A percentile compares a stretch with the other conserved stretches of the same genome.
phyloP scores from a whole-genome alignment of 2,797 vertebrate genomes.

The Thunnus albacares region DNA sequence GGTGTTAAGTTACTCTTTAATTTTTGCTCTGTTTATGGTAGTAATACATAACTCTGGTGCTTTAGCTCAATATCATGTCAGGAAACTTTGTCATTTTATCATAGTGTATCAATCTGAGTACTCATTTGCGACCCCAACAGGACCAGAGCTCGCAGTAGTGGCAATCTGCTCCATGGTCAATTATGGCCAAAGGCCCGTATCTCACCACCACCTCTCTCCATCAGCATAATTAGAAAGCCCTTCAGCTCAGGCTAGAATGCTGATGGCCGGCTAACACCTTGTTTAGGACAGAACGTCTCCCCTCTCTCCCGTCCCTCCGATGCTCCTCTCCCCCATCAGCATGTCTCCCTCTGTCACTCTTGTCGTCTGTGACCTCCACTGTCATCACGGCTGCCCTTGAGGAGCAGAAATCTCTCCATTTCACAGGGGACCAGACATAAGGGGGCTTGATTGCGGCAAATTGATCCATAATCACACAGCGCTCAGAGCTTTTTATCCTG shows the following conservation, averaged over 20 bases:
- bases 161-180: conserved; percentile 48
- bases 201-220: conserved; percentile 58
- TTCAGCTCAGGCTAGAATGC: conserved; percentile 56
- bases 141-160: conserved; percentile 33
- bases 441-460: conserved; percentile 88
- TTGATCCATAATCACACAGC: conserved; percentile 88
- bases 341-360: conserved; percentile 64
- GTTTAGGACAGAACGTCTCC: conserved; percentile 58
- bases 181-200: conserved; percentile 50
- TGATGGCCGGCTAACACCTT: conserved; percentile 55
- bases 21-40: neutral
- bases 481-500: conserved; percentile 84
- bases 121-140: conserved; percentile 41
- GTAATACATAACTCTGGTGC: neutral
- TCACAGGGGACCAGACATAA: conserved; percentile 80
- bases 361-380: conserved; percentile 79
- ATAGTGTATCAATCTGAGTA: conserved; percentile 23
- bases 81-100: conserved; percentile 11
- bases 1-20: neutral
- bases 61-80: conserved; percentile 7
- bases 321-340: conserved; percentile 46
- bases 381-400: conserved; percentile 81
- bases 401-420: conserved; percentile 83
- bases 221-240: conserved; percentile 77
- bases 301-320: conserved; percentile 33